Percentiles rank a stretch among this genome's conserved stretches.
These are phyloP conservation scores for Camponotus floridanus DNA, from an alignment of 1,140 invertebrate species.

Conservation along the genomic window DNA sequence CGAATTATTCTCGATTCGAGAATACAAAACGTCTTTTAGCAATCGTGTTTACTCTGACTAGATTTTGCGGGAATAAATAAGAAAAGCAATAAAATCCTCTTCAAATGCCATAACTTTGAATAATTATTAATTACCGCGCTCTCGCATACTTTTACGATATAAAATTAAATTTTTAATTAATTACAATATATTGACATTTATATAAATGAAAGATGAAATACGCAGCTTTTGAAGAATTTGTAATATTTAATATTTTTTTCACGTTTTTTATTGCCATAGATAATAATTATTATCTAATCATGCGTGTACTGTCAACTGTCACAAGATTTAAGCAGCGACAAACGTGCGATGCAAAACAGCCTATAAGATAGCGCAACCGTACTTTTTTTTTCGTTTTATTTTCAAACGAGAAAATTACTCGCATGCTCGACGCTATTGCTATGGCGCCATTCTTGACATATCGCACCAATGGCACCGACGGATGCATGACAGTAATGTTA, in stretches of 20 bases:
- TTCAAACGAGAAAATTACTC: slow-evolving; percentile 76
- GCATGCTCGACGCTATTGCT: slow-evolving; percentile 55
- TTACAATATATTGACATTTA: neutral
- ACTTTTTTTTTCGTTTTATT: slow-evolving; percentile 76
- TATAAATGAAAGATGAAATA: neutral
- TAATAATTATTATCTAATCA: slow-evolving; percentile 17
- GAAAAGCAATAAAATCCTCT: neutral
- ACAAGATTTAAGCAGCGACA: slow-evolving; percentile 2
- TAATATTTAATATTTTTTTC: neutral
- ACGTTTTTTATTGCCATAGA: neutral
- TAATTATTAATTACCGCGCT: neutral
- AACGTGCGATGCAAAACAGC: slow-evolving; percentile 12
- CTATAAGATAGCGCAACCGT: slow-evolving; percentile 51
- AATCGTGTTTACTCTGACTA: slow-evolving; percentile 32
- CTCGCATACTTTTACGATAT: no score
- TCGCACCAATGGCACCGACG: slow-evolving; percentile 65
- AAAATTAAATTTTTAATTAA: slow-evolving; percentile 11
- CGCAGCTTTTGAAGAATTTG: no score
- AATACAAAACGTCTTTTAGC: slow-evolving; percentile 37
- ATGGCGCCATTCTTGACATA: slow-evolving; percentile 76
- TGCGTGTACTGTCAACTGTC: neutral
- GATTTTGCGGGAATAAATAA: slow-evolving; percentile 28
- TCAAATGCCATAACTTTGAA: neutral
- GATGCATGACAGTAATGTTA: slow-evolving; percentile 10
- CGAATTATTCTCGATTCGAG: slow-evolving; percentile 37